Conservation (phyloP, 2,888 invertebrate genomes). For the Euclidia mi region DNA sequence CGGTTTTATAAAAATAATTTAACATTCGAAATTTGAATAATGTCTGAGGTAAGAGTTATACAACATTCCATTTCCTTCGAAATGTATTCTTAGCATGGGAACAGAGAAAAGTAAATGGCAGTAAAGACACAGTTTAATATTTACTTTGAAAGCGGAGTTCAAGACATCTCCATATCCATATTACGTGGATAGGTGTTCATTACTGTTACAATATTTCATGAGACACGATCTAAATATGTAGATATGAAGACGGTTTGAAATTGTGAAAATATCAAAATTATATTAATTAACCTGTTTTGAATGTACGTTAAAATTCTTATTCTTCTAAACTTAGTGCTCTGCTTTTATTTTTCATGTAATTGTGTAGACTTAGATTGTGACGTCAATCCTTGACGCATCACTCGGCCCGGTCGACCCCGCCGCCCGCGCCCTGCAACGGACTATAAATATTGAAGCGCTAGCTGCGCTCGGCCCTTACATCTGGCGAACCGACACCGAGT, state of each 20-base stretch:
- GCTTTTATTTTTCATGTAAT: background rate
- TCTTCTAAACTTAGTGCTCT: background rate
- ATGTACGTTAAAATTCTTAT: conserved; percentile 16
- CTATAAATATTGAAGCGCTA: no score
- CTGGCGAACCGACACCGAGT: no score
- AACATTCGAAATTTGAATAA: conserved; percentile 15
- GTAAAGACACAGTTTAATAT: conserved; percentile 59
- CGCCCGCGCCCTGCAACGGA: no score
- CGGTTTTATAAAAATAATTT: background rate
- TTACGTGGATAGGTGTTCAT: conserved; percentile 30
- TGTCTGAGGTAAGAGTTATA: conserved; percentile 8
- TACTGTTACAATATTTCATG: conserved; percentile 35
- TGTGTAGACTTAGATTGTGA: no score
- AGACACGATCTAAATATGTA: conserved; percentile 21
- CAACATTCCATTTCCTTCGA: conserved; percentile 17
- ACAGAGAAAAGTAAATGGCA: conserved; percentile 55
- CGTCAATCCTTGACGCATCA: no score
- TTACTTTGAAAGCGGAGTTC: conserved; percentile 53
- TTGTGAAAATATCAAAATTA: conserved; percentile 11
- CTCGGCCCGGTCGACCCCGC: no score
- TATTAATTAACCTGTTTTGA: conserved; percentile 17
- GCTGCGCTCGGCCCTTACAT: no score
- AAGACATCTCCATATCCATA: conserved; percentile 21
- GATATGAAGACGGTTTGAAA: conserved; percentile 25
- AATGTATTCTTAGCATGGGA: conserved; percentile 23